A percentile compares a stretch with the other conserved stretches of the same genome.
Evolutionary conservation across 2,113 vertebrate species (phyloP).

Genomic region (Panthera uncia): DNA sequence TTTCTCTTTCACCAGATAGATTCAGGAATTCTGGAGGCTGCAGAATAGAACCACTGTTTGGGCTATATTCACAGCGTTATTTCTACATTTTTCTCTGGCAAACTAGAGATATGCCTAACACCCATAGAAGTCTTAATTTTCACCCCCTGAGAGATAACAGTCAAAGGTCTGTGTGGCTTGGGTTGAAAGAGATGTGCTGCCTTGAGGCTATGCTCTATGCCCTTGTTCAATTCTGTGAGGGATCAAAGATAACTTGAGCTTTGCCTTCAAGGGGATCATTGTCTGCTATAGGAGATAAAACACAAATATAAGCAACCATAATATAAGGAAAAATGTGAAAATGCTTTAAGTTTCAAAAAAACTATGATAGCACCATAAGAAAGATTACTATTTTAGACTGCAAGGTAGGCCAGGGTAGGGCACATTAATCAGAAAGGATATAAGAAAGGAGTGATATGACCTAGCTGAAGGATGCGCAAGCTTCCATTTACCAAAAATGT

Average conservation of each 20-base stretch:
- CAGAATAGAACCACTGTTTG: neutral
- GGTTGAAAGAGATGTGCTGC: neutral
- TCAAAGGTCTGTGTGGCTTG: conserved; percentile 20
- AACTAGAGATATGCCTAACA: neutral
- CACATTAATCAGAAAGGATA: neutral
- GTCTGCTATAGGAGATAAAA: conserved; percentile 1
- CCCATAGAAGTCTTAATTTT: neutral
- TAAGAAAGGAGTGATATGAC: neutral
- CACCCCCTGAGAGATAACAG: neutral
- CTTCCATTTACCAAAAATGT: conserved; percentile 1
- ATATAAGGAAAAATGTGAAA: conserved; percentile 28
- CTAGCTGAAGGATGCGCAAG: conserved; percentile 40
- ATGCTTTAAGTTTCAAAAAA: neutral
- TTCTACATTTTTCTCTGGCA: conserved; percentile 1
- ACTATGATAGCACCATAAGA: conserved; percentile 8
- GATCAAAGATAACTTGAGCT: conserved; percentile 18
- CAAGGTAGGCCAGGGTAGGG: neutral
- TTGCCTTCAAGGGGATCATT: conserved; percentile 1
- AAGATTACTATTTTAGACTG: conserved; percentile 10
- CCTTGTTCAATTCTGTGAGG: conserved; percentile 35
- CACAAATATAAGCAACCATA: conserved; percentile 21
- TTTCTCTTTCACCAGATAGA: neutral
- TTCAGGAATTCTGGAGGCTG: conserved; percentile 17
- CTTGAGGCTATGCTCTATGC: neutral
- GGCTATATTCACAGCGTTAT: neutral